Percentiles rank a stretch among this genome's conserved stretches.
These are phyloP conservation scores for Stylophora pistillata DNA, from an alignment of 64 coral and sea anemone genomes.

Conservation along the genomic window DNA sequence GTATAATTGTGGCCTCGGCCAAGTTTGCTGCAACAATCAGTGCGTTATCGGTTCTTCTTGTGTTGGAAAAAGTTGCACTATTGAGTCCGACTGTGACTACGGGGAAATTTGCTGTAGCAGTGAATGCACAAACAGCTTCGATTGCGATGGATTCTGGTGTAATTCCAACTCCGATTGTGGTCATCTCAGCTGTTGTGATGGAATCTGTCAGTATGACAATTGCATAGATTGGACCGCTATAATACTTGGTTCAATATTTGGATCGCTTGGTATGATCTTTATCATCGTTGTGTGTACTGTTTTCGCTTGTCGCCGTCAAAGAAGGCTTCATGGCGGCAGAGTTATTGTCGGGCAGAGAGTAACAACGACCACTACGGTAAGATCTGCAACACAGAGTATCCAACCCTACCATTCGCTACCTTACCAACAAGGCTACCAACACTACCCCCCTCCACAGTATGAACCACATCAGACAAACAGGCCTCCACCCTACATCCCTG, in stretches of 20 bases:
- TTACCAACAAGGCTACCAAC: conserved; percentile 1
- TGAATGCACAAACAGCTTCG: neutral
- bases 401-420: neutral
- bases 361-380: neutral
- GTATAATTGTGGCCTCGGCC: too few species aligned
- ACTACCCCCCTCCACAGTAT: neutral
- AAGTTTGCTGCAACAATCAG: neutral
- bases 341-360: neutral
- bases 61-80: neutral
- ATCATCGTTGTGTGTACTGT: neutral
- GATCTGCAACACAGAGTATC: neutral
- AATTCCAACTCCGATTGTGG: neutral
- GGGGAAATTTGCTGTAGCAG: neutral
- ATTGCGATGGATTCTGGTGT: neutral
- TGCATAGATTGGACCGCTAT: neutral
- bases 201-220: neutral
- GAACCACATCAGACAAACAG: neutral
- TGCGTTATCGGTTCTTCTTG: neutral
- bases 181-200: conserved; percentile 6
- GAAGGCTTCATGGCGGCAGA: neutral
- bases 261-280: neutral
- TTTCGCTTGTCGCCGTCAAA: neutral
- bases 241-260: neutral
- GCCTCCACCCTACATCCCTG: neutral
- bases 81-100: neutral